A percentile compares a stretch with the other conserved stretches of the same genome.
Conservation (phyloP, 2,113 vertebrate genomes). For the Aphyosemion australe region DNA sequence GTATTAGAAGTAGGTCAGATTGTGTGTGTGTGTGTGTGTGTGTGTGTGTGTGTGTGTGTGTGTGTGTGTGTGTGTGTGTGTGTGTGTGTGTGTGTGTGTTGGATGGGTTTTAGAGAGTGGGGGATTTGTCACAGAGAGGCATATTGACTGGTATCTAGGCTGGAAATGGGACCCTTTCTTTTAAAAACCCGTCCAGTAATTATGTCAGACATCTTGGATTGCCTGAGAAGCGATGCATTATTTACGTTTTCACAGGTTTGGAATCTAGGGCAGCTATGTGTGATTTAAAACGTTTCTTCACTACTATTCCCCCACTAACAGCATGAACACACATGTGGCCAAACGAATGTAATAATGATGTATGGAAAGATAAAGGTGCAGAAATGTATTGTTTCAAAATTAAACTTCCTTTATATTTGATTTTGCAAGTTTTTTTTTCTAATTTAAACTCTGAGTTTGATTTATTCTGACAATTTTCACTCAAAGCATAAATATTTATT, state of each 20-base stretch:
- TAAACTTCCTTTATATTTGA: no score
- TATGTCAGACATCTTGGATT: constrained; percentile 68
- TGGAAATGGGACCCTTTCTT: constrained; percentile 63
- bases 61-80: constrained; percentile 42
- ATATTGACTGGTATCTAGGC: constrained; percentile 56
- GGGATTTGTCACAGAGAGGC: constrained; percentile 40
- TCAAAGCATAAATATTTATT: no score
- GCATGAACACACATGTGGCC: no score
- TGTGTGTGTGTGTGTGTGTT: constrained; percentile 46
- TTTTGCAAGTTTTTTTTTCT: no score
- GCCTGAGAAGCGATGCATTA: constrained; percentile 71
- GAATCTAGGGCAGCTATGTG: constrained; percentile 67
- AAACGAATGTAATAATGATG: no score
- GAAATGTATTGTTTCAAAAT: no score
- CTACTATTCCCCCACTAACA: no score
- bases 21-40: constrained; percentile 13
- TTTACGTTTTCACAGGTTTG: constrained; percentile 69
- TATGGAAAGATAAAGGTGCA: no score
- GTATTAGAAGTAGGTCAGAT: constrained; percentile 66
- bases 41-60: constrained; percentile 42
- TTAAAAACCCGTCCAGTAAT: constrained; percentile 65
- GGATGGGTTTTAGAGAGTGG: constrained; percentile 36
- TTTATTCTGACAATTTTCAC: no score
- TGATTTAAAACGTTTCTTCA: constrained; percentile 13
- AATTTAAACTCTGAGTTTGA: no score